phyloP scores from a whole-genome alignment of 2,113 vertebrate genomes.

The rat (Rattus norvegicus) region DNA sequence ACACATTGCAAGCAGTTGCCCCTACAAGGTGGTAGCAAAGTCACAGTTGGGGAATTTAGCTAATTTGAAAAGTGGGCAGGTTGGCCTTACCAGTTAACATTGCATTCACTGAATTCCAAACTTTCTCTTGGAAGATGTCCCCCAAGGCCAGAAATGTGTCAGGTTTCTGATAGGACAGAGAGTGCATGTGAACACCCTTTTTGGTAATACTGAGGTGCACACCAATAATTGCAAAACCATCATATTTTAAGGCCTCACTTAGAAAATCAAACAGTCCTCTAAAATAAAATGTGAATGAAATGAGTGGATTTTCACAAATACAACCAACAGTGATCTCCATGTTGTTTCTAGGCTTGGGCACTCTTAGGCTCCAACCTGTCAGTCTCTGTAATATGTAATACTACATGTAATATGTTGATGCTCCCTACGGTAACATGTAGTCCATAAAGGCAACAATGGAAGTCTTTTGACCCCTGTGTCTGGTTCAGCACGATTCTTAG shows the following conservation, averaged over 20 bases:
- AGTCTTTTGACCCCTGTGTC: not conserved
- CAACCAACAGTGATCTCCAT: not conserved
- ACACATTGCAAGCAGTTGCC: not conserved
- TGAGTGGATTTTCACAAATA: not conserved
- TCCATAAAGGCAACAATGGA: not conserved
- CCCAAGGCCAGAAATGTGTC: too few relatives aligned
- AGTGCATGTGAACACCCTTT: not conserved
- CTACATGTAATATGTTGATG: not conserved
- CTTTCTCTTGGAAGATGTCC: not conserved
- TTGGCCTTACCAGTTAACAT: not conserved
- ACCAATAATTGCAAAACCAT: not conserved
- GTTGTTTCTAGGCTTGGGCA: not conserved
- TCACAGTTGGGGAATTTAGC: not conserved
- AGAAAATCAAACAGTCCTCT: not conserved
- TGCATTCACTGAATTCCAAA: not conserved
- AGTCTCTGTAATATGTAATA: not conserved
- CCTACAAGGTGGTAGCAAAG: not conserved
- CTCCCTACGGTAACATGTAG: not conserved
- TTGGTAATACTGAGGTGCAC: not conserved
- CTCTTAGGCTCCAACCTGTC: not conserved
- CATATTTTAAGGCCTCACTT: not conserved
- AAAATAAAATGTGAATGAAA: slow-evolving; percentile 2
- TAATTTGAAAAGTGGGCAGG: not conserved
- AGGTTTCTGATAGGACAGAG: not conserved
- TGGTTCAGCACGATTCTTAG: not conserved